Evolutionary conservation across 2,113 vertebrate species (phyloP), one percentile per base, ranked within the genome.

Genomic region (Toxostoma redivivum): DNA sequence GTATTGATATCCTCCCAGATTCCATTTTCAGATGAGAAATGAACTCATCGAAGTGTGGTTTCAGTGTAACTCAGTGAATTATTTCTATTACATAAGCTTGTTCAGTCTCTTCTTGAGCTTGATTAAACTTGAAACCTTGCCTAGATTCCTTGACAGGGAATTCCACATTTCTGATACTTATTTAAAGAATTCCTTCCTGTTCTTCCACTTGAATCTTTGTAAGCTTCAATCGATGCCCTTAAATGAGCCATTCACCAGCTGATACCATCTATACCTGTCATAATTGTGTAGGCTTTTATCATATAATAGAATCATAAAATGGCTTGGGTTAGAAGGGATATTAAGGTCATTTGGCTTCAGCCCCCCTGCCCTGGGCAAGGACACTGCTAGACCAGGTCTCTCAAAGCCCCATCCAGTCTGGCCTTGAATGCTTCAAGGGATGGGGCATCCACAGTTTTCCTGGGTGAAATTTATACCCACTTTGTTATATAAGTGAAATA

Each of bases 351-450:
- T 10, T 25, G 15, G 25, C 64, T 80, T 48, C 31, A 72, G 35
- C 6, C 11, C 11, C 11, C 1, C 31, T 72, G 42, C 58, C 8
- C 37, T 50, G 31, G 37, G 18, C 33, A 73, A 20, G 28, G 51
- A 33, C 19, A 44, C 10, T 0, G 0, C 22, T 37, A 20, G 35
- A 57, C 10, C 10, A 57, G 33, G 7, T 66, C 66, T 12, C 33
- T n/a, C 15, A 38, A n/a, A 60, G 45, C 24, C 11, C 23, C 20
- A 25, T 66, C 13, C 9, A 53, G 0, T 22, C 22, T 73, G 51
- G 4, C 44, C 28, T 58, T 51, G 28, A 88, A 38, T 61, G 21
- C 38, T 51, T 66, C 44, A 45, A 30, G 51, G 20, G 6, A n/a
- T n/a, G 8, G 24, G 20, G 13, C 23, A 45, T 66, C 33, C 38